Percentiles rank a stretch among this genome's conserved stretches.
Evolutionary conservation across 2,797 vertebrate genomes (phyloP).

Genomic region (Oreortyx pictus): DNA sequence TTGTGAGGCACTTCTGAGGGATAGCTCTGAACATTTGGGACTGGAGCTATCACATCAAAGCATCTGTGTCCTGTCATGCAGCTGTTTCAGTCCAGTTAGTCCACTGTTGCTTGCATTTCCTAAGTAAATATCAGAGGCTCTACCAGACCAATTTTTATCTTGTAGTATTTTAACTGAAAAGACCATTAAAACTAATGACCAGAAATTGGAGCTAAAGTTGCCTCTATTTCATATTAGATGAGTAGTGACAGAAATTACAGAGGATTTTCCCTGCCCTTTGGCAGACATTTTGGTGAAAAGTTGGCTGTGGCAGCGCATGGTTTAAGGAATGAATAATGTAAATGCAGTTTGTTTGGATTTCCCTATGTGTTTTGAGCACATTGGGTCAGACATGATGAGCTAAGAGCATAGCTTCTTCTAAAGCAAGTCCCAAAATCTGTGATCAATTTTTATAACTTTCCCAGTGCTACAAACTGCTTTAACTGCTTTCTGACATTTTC

Average conservation of each 20-base stretch:
- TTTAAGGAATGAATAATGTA: not conserved
- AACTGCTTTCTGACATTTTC: not conserved
- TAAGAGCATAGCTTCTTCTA: not conserved
- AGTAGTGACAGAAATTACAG: not conserved
- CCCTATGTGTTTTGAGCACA: not conserved
- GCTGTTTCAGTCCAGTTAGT: not conserved
- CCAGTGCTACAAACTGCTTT: not conserved
- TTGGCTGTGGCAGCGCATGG: not conserved
- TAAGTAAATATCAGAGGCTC: not conserved
- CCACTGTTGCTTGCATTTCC: not conserved
- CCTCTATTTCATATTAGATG: not conserved
- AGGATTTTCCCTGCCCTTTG: not conserved
- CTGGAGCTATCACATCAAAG: not conserved
- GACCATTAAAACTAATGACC: slow-evolving; percentile 8
- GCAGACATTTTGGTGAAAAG: not conserved
- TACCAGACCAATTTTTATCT: slow-evolving; percentile 19
- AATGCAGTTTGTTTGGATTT: not conserved
- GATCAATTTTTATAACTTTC: not conserved
- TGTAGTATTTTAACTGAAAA: not conserved
- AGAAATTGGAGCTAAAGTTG: not conserved
- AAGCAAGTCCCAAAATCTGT: not conserved
- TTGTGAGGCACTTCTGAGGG: not conserved
- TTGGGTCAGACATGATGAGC: not conserved
- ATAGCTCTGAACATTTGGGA: fast-evolving
- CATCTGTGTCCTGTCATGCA: not conserved